phyloP scores from a whole-genome alignment of 2,888 invertebrate species.

The Baccha elongata region DNA sequence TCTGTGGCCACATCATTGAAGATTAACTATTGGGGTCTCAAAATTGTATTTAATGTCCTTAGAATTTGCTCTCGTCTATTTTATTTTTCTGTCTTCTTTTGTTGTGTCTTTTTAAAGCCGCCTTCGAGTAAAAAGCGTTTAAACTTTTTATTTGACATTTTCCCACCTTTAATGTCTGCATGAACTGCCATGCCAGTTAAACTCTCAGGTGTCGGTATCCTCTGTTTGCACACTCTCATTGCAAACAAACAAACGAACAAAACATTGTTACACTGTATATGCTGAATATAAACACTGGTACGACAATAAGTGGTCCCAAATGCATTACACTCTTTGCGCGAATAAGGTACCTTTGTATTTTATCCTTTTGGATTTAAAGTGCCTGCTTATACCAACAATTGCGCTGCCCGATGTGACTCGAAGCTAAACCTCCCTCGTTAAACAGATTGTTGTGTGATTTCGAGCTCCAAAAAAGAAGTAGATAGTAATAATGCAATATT shows the following conservation, averaged over 20 bases:
- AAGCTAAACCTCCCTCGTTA: constrained; percentile 82
- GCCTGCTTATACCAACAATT: no score
- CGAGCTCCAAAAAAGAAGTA: constrained; percentile 76
- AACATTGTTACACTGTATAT: not conserved
- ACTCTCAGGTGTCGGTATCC: constrained; percentile 66
- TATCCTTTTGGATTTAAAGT: not conserved
- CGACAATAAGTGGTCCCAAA: constrained; percentile 71
- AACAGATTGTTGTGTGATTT: constrained; percentile 78
- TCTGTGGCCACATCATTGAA: constrained; percentile 43
- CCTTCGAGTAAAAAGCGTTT: constrained; percentile 71
- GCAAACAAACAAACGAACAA: constrained; percentile 1
- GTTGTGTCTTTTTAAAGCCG: constrained; percentile 44
- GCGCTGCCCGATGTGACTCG: constrained; percentile 28
- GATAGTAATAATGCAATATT: constrained; percentile 79
- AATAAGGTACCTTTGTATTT: constrained; percentile 5
- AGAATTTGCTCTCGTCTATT: not conserved
- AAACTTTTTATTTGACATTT: constrained; percentile 79
- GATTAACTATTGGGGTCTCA: constrained; percentile 41
- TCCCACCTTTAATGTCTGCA: constrained; percentile 82
- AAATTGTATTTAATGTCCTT: constrained; percentile 21
- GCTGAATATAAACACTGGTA: constrained; percentile 56
- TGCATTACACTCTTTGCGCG: constrained; percentile 56
- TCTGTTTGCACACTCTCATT: constrained; percentile 19
- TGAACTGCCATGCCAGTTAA: constrained; percentile 73
- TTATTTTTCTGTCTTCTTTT: constrained; percentile 11